A percentile compares a stretch with the other conserved stretches of the same genome.
Evolutionary conservation across 1,140 invertebrate genomes (phyloP).

Genomic region (Cotesia glomerata): DNA sequence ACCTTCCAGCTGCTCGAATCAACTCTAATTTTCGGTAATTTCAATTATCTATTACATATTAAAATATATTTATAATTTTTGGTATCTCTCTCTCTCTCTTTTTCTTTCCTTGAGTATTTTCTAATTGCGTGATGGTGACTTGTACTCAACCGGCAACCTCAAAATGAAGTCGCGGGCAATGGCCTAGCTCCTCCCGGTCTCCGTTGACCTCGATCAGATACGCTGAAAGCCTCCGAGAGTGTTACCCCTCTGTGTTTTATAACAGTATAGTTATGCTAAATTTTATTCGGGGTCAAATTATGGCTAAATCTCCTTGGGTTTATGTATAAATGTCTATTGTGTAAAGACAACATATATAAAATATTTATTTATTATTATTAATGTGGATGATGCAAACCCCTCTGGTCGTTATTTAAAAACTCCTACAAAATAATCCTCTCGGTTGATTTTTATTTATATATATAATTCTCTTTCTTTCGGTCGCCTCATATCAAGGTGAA

Average conservation of each 20-base stretch:
- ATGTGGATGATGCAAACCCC: not conserved
- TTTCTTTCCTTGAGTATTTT: slow-evolving; percentile 48
- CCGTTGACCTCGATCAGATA: slow-evolving; percentile 57
- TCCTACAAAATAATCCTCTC: not conserved
- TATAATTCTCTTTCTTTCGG: not conserved
- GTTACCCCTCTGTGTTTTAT: not conserved
- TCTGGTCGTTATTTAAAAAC: not conserved
- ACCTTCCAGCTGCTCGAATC: no score
- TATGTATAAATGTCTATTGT: not conserved
- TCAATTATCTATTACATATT: not conserved
- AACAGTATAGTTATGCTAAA: not conserved
- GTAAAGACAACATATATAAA: not conserved
- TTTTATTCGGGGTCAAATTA: slow-evolving; percentile 9
- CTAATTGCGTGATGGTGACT: slow-evolving; percentile 49
- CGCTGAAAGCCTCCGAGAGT: slow-evolving; percentile 4
- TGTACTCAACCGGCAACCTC: slow-evolving; percentile 50
- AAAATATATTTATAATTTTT: slow-evolving; percentile 2
- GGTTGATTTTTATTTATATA: no score
- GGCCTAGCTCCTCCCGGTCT: slow-evolving; percentile 55
- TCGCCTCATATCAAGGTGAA: slow-evolving; percentile 49
- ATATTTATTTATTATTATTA: not conserved
- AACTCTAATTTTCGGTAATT: no score
- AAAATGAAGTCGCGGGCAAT: slow-evolving; percentile 57
- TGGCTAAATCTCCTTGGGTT: not conserved
- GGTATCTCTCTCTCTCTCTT: not conserved